These are phyloP conservation scores for Atta texana DNA, from an alignment of 1,140 invertebrate species.

Conservation along the genomic window DNA sequence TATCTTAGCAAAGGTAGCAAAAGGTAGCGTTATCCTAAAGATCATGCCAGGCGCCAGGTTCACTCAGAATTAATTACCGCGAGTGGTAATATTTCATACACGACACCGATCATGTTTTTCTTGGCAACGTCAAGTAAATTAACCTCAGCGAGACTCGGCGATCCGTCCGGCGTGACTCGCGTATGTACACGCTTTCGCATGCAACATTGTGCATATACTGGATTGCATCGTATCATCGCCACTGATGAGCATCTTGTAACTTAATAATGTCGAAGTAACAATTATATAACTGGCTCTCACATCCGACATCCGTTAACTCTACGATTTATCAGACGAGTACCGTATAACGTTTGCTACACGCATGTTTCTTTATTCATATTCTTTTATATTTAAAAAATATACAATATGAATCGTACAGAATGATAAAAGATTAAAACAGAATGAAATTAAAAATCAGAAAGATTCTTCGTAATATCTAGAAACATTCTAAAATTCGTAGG, in stretches of 20 bases:
- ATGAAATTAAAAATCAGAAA: no score
- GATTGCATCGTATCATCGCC: conserved; percentile 65
- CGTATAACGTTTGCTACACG: not conserved
- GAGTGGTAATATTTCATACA: conserved; percentile 33
- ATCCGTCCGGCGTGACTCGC: conserved; percentile 27
- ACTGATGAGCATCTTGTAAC: conserved; percentile 35
- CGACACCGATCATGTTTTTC: conserved; percentile 63
- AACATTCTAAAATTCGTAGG: not conserved
- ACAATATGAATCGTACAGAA: not conserved
- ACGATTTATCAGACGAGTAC: not conserved
- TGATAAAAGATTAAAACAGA: not conserved
- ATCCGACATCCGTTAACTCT: conserved; percentile 9
- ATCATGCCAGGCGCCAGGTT: conserved; percentile 13
- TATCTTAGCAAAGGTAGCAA: conserved; percentile 29
- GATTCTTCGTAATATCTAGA: no score
- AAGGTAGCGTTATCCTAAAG: conserved; percentile 40
- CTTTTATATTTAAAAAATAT: not conserved
- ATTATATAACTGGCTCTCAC: conserved; percentile 58
- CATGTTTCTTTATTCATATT: not conserved
- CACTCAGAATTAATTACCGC: conserved; percentile 31
- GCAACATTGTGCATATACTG: conserved; percentile 61
- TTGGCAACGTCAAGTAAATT: conserved; percentile 60
- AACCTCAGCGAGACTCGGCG: conserved; percentile 48
- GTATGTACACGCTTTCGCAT: conserved; percentile 26
- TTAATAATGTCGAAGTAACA: conserved; percentile 32